Base-by-base conservation (phyloP, 2,888 invertebrate species). In the Carabus problematicus region DNA sequence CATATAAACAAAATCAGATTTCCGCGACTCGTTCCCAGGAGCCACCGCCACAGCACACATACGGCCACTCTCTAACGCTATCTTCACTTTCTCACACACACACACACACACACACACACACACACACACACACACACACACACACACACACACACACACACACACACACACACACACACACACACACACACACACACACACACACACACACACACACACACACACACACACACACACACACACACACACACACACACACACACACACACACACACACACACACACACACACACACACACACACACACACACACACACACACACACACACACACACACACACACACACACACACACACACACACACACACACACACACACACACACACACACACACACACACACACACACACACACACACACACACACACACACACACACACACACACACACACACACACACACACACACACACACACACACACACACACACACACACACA, bases 1-100 rank as follows among this genome's bases (percentile, higher is more conserved):
- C 29, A 19, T 52, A 52, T 52, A 52, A 52, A 52, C 52, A 52
- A 52, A 52, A 52, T 52, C 52, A 14, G 52, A 52, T 52, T 52
- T 52, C 52, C 8, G 12, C 12, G 12, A n/a, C 7, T 52, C 9
- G 18, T 19, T 19, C 9, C 9, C 18, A 52, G 14, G 18, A 12
- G 45, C 47, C 60, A 11, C 52, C 14, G 52, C 3, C 14, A 9
- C 14, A 9, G 54, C 12, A 9, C 8, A 9, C 54, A n/a, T 29
- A 29, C 56, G 56, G 29, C 29, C 29, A 18, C 39, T 14, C 55
- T 29, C 29, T n/a, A 40, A 29, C 19, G 18, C 56, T 14, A 14
- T 45, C n/a, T 45, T 45, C 45, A 12, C 11, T 14, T 14, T 45
- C 14, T 4, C 45, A 11, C n/a, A 45, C 45, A 45, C 56, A 8